Conservation (phyloP, 2,797 vertebrate genomes). For the Danio jaintianensis region DNA sequence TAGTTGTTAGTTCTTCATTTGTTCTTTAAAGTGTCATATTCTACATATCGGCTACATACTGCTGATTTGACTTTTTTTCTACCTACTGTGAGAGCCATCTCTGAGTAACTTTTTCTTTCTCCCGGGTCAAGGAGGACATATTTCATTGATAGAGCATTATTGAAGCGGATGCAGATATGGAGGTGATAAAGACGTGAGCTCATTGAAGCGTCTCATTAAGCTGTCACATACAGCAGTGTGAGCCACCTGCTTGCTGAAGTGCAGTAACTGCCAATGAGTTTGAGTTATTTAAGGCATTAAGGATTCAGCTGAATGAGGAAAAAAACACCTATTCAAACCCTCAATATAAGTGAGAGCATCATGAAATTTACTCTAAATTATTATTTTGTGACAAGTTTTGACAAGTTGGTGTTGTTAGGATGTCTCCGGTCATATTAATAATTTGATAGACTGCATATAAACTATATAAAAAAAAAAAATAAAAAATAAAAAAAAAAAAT, state of each 20-base stretch:
- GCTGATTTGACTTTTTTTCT: no score
- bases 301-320: conserved; percentile 23
- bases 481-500: no score
- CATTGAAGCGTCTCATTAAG: conserved; percentile 58
- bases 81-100: no score
- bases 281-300: conserved; percentile 43
- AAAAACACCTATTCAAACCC: conserved; percentile 7
- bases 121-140: not conserved
- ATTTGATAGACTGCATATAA: no score
- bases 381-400: not conserved
- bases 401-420: not conserved
- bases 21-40: no score
- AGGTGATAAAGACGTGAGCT: conserved; percentile 29
- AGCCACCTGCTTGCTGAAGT: conserved; percentile 34
- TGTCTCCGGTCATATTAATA: no score
- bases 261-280: conserved; percentile 28
- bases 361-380: not conserved
- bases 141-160: conserved; percentile 2
- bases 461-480: no score
- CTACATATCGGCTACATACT: no score
- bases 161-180: conserved; percentile 23
- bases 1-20: no score
- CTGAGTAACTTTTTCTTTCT: not conserved
- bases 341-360: not conserved
- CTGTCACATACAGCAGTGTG: conserved; percentile 49